Conservation (phyloP, 2,888 invertebrate genomes). For the Ormyrus nitidulus region DNA sequence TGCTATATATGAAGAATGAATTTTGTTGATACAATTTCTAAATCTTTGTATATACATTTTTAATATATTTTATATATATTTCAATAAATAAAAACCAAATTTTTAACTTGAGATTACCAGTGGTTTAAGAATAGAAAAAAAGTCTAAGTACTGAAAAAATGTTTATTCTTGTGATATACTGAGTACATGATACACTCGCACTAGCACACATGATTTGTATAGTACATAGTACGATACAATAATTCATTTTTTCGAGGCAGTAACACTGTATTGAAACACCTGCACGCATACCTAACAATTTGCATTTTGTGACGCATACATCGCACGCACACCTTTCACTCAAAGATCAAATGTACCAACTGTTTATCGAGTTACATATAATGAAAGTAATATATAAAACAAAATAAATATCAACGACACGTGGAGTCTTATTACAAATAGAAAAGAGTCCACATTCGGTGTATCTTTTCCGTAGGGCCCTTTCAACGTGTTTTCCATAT, state of each 20-base stretch:
- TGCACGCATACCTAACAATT: slow-evolving; percentile 47
- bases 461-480: slow-evolving; percentile 50
- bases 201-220: slow-evolving; percentile 64
- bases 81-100: slow-evolving; percentile 19
- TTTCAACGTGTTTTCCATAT: slow-evolving; percentile 14
- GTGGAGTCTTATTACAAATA: slow-evolving; percentile 60
- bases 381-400: slow-evolving; percentile 70
- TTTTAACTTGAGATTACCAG: slow-evolving; percentile 10
- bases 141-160: slow-evolving; percentile 68
- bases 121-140: slow-evolving; percentile 27
- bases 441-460: slow-evolving; percentile 57
- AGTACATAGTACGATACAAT: slow-evolving; percentile 71
- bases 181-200: slow-evolving; percentile 60
- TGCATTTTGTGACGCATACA: slow-evolving; percentile 29
- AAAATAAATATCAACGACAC: slow-evolving; percentile 70
- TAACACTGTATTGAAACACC: slow-evolving; percentile 54
- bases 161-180: slow-evolving; percentile 70
- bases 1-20: slow-evolving; percentile 35
- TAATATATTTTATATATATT: slow-evolving; percentile 33
- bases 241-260: slow-evolving; percentile 52
- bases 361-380: slow-evolving; percentile 66
- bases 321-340: slow-evolving; percentile 41
- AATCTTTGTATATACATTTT: slow-evolving; percentile 48
- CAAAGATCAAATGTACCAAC: slow-evolving; percentile 58
- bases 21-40: slow-evolving; percentile 58